phyloP scores from a whole-genome alignment of 2,888 invertebrate genomes.

The Conistra vaccinii region DNA sequence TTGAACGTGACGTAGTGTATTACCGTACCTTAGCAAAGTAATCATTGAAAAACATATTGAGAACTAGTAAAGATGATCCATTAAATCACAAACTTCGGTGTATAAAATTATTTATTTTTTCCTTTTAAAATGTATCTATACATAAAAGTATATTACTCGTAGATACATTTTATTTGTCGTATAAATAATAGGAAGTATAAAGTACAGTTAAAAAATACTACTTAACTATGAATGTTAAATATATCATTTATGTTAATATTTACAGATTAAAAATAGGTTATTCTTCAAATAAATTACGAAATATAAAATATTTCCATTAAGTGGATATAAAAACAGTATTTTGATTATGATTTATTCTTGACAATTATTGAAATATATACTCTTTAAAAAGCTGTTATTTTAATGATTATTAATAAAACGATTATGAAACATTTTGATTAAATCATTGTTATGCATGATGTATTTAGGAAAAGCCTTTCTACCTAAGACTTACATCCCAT shows the following conservation, averaged over 20 bases:
- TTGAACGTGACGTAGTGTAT: neutral
- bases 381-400: neutral
- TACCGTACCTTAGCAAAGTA: neutral
- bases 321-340: neutral
- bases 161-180: conserved; percentile 42
- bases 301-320: conserved; percentile 8
- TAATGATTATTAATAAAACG: neutral
- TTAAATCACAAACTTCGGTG: conserved; percentile 1
- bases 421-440: neutral
- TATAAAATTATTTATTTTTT: conserved; percentile 47
- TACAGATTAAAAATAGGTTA: conserved; percentile 55
- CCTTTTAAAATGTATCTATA: conserved; percentile 28
- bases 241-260: conserved; percentile 57
- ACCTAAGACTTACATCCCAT: neutral
- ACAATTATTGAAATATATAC: neutral
- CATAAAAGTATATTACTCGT: conserved; percentile 15
- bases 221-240: conserved; percentile 33
- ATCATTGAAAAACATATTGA: neutral
- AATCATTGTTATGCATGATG: neutral
- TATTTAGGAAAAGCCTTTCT: neutral
- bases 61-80: neutral
- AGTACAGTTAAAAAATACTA: conserved; percentile 33
- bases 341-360: conserved; percentile 24
- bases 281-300: conserved; percentile 25
- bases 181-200: conserved; percentile 53